Conservation (phyloP, 2,888 invertebrate species). For the Caradrina clavipalpis region DNA sequence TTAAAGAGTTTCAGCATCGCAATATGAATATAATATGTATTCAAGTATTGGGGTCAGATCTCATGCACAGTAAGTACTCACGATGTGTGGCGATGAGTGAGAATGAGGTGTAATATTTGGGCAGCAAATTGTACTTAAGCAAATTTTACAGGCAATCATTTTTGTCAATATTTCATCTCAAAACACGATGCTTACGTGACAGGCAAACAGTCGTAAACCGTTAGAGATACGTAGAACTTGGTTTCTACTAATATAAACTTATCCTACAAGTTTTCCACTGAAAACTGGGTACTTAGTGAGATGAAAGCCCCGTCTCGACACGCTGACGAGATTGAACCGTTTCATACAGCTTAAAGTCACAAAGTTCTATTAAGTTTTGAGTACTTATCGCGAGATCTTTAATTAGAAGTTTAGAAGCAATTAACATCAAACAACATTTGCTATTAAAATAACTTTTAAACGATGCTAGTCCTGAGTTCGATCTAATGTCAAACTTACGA, state of each 20-base stretch:
- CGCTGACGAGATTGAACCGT: constrained; percentile 9
- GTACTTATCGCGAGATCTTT: background rate
- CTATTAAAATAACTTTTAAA: constrained; percentile 1
- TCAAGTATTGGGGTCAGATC: constrained; percentile 85
- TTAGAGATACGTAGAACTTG: constrained; percentile 49
- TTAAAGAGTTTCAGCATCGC: constrained; percentile 68
- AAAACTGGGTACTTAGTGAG: constrained; percentile 39
- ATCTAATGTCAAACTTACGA: background rate
- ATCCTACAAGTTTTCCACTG: constrained; percentile 27
- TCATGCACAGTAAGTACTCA: constrained; percentile 77
- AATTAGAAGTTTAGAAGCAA: constrained; percentile 5
- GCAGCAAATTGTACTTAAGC: constrained; percentile 72
- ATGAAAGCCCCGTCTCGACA: constrained; percentile 6
- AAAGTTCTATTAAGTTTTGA: constrained; percentile 18
- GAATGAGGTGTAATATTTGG: constrained; percentile 82
- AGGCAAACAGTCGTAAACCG: constrained; percentile 56
- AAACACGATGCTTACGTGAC: constrained; percentile 62
- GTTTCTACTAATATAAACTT: constrained; percentile 20
- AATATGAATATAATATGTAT: constrained; percentile 77
- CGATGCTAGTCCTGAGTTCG: background rate
- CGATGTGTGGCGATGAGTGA: constrained; percentile 74
- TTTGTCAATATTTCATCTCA: constrained; percentile 76
- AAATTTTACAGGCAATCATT: constrained; percentile 70
- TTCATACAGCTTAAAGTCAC: constrained; percentile 1
- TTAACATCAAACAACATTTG: background rate